Conservation (phyloP, 2,113 vertebrate species). For the Psittacula cyanocephala region DNA sequence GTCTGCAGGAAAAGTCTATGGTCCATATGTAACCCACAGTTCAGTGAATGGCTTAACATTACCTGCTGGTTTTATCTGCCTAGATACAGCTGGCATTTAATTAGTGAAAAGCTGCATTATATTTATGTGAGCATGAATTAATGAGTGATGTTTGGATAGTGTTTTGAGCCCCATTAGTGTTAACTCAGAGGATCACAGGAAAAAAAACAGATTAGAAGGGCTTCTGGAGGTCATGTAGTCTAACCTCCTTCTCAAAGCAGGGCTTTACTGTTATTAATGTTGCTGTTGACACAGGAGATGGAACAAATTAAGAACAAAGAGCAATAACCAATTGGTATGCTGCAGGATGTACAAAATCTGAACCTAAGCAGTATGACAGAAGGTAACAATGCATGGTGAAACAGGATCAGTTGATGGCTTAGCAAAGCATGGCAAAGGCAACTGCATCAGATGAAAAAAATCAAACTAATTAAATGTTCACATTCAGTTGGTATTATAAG, state of each 20-base stretch:
- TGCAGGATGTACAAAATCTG: background rate
- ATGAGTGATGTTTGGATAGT: background rate
- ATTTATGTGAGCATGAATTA: background rate
- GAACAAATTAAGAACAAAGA: background rate
- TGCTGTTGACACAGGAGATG: background rate
- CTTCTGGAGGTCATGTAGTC: background rate
- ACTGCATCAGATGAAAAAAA: slow-evolving; percentile 12
- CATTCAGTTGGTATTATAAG: background rate
- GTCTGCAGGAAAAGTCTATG: background rate
- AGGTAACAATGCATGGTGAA: background rate
- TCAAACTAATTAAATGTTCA: slow-evolving; percentile 21
- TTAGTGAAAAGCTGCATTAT: background rate
- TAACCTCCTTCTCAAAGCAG: background rate
- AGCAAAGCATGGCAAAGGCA: background rate
- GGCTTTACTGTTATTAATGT: background rate
- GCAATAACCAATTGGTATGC: background rate
- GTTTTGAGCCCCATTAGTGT: background rate
- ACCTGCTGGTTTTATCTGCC: background rate
- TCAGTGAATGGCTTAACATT: background rate
- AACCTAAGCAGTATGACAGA: background rate
- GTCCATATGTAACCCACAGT: background rate
- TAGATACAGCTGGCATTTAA: background rate
- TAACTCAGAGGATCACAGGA: background rate
- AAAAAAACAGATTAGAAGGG: background rate
- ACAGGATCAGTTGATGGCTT: background rate